Base-by-base conservation (phyloP, 1,140 invertebrate species). In the Drosophila tristis region DNA sequence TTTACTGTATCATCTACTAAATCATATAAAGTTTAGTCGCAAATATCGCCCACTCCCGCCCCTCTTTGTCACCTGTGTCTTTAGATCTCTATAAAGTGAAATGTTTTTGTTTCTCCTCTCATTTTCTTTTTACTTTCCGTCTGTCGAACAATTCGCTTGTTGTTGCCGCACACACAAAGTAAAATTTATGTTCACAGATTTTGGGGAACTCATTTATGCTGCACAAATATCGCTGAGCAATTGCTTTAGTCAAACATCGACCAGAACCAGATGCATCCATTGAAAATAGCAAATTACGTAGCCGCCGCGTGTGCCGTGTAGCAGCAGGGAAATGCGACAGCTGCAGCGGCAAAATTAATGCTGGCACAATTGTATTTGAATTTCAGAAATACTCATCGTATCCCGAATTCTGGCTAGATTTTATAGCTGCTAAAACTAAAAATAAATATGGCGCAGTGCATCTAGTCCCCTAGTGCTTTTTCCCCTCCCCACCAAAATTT, bases 251-350 rank as follows among this genome's bases (percentile, higher is more conserved):
- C 51, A 39, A 54, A 54, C 51, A 39, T 13, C 11, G 35, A 13
- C 35, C 35, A 39, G 23, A 20, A 31, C 20, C 39, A 42, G 45
- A n/a, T 20, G 59, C 63, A 63, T 71, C 20, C 20, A 45, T 53
- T 42, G 59, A 48, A 80, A 86, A 80, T 80, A 70, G 67, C 48
- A 77, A 50, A 87, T 86, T 81, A 81, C 82, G 82, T 81, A 86
- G 70, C 48, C 82, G 74, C 68, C 74, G 68, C 73, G 73, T 85
- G 67, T 50, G 60, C 73, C 80, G 49, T 57, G 60, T 71, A 73
- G 61, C 44, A 57, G 35, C 43, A 26, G 62, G 42, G 23, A 78
- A 74, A 65, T 47, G 70, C 67, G 81, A 85, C 80, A 86, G 80
- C 81, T 85, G 81, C 73, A 86, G 55, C 26, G 50, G 63, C 31